Base-by-base conservation (phyloP, 1,140 invertebrate species). In the Carcinoscorpius rotundicauda region DNA sequence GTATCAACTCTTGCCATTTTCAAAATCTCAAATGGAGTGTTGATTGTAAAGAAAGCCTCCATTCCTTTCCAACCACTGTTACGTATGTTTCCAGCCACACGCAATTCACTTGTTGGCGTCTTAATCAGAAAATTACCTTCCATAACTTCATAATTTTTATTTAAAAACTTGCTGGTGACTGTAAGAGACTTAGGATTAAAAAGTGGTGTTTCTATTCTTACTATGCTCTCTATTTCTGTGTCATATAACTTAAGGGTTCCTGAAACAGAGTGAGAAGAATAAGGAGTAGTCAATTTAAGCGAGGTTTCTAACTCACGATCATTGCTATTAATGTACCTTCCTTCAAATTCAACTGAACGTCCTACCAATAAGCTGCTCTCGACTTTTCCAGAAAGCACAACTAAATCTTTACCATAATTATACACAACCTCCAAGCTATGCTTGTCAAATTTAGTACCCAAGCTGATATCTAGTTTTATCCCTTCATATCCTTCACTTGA, bases 1-100 rank as follows among this genome's bases (percentile, higher is more conserved):
- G 61, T 55, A 62, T 72, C 62, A 67, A 66, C 9, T 62, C 72
- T 51, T 57, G 57, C 48, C 72, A 66, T 63, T 51, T 68, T 69
- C 49, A 73, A 65, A 6, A 10, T 51, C 57, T 71, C 62, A 52
- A 71, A 72, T 9, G 74, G 73, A 6, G 73, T 72, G 11, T 66
- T 68, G 55, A 74, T 29, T 10, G 71, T 71, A 10, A 74, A 50
- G 58, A 70, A 72, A 5, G 62, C 64, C 64, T 73, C 71, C 57
- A 74, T 64, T 55, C 73, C 70, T 57, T 72, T 61, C 55, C 68
- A 69, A 51, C 60, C 63, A 11, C 11, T 29, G 10, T 53, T 65
- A 29, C 65, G 64, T 61, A 68, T 65, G 49, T 65, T 68, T 68
- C 66, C 66, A 52, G 66, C 56, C 4, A 68, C 57, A 57, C 66